Conservation (phyloP, 1,140 invertebrate species). For the Neuroterus valhalla region DNA sequence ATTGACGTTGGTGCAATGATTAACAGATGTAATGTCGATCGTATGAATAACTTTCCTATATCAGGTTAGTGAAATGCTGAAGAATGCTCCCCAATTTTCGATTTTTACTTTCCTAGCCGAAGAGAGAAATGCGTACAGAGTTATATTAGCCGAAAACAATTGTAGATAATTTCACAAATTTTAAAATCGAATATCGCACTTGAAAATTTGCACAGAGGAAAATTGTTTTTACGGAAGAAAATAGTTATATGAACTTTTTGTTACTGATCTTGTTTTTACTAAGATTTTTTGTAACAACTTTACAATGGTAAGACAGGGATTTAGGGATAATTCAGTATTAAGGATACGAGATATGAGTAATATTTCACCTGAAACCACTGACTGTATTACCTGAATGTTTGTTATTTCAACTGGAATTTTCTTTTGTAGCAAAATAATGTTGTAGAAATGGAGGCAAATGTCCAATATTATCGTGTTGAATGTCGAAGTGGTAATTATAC, state of each 20-base stretch:
- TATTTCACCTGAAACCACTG: constrained; percentile 5
- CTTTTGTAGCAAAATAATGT: not conserved
- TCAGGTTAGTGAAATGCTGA: not conserved
- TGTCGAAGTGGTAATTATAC: not conserved
- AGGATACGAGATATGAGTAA: not conserved
- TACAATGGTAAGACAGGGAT: constrained; percentile 6
- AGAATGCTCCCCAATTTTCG: not conserved
- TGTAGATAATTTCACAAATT: constrained; percentile 14
- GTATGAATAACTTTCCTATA: not conserved
- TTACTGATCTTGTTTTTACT: constrained; percentile 8
- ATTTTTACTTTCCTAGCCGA: not conserved
- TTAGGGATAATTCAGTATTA: constrained; percentile 25
- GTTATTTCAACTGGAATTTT: not conserved
- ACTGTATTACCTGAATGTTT: constrained; percentile 6
- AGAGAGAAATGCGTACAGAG: not conserved
- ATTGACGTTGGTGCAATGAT: constrained; percentile 30
- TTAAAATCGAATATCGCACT: not conserved
- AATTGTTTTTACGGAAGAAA: not conserved
- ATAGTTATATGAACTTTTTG: not conserved
- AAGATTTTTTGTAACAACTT: constrained; percentile 13
- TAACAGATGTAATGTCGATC: constrained; percentile 16
- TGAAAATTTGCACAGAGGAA: constrained; percentile 13
- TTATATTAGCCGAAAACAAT: not conserved
- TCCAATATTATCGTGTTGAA: constrained; percentile 11
- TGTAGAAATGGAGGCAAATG: not conserved